These are phyloP conservation scores for Himalopsyche kuldschensis DNA, from an alignment of 2,888 invertebrate genomes.

Conservation along the genomic window DNA sequence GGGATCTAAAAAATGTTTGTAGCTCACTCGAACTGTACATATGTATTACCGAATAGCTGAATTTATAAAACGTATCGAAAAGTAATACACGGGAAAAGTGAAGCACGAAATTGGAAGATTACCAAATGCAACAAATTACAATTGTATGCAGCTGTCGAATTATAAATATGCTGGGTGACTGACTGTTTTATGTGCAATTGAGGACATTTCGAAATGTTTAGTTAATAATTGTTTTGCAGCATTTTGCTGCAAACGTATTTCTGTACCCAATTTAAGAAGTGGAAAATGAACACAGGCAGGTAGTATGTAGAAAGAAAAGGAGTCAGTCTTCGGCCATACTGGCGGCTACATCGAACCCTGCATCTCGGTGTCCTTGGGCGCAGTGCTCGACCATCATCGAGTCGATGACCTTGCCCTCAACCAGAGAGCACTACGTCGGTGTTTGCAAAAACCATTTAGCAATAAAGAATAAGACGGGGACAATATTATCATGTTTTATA, in stretches of 20 bases:
- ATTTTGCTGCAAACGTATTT: too few species aligned
- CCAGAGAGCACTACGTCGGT: not conserved
- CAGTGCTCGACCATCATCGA: not conserved
- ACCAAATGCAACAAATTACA: not conserved
- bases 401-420: not conserved
- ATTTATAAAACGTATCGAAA: not conserved
- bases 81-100: not conserved
- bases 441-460: not conserved
- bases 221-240: too few species aligned
- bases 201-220: too few species aligned
- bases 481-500: not conserved
- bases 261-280: too few species aligned
- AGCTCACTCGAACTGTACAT: too few species aligned
- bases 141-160: not conserved
- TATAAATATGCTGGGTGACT: not conserved
- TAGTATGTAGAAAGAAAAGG: not conserved
- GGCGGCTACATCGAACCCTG: not conserved
- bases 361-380: not conserved
- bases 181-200: not conserved
- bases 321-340: not conserved
- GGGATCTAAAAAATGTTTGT: too few species aligned
- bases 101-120: not conserved
- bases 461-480: not conserved
- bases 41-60: too few species aligned
- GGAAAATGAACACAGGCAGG: too few species aligned